Conservation (phyloP, 2,888 invertebrate genomes). For the Fragum sueziense region DNA sequence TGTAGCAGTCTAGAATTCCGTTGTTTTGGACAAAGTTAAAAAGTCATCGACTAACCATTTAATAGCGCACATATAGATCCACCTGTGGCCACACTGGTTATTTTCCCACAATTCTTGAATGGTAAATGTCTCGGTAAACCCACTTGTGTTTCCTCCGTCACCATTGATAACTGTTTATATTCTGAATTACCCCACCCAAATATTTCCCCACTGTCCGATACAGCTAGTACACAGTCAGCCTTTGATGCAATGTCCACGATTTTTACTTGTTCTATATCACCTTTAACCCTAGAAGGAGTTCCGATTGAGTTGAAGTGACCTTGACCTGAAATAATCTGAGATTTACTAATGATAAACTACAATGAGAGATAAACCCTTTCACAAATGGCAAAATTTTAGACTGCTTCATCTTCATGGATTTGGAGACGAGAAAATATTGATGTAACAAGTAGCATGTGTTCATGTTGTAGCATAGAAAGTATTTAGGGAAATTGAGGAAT, state of each 20-base stretch:
- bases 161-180: constrained; percentile 90
- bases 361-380: no score
- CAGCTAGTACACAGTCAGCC: constrained; percentile 94
- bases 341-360: no score
- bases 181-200: constrained; percentile 99
- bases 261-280: constrained; percentile 91
- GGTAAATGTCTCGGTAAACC: constrained; percentile 88
- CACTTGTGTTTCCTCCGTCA: constrained; percentile 85
- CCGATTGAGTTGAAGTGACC: constrained; percentile 77
- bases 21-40: no score
- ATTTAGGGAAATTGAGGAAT: no score
- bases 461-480: no score
- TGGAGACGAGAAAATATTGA: no score
- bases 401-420: no score
- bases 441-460: no score
- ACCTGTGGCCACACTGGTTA: constrained; percentile 91
- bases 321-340: constrained; percentile 78
- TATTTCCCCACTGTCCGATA: constrained; percentile 92
- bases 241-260: constrained; percentile 91
- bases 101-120: constrained; percentile 86
- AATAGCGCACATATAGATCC: constrained; percentile 93
- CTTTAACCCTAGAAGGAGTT: constrained; percentile 85
- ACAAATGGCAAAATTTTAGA: no score
- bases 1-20: no score
- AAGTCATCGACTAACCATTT: constrained; percentile 86